Percentiles rank a stretch among this genome's conserved stretches.
phyloP scores from a whole-genome alignment of 2,797 vertebrate genomes.

The Valencia hispanica region DNA sequence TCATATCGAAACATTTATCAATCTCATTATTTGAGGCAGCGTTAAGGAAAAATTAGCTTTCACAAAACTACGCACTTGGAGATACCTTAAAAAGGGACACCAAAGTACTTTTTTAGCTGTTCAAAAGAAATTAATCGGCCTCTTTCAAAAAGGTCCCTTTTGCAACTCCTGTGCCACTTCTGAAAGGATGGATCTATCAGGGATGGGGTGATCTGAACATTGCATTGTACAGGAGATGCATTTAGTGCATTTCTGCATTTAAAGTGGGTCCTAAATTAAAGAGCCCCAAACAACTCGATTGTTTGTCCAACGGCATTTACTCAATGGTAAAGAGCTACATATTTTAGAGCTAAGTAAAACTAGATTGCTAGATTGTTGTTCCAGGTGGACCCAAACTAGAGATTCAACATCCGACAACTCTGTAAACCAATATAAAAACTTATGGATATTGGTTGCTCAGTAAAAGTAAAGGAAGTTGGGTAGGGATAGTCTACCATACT shows the following conservation, averaged over 20 bases:
- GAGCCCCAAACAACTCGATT: neutral
- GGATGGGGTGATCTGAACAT: neutral
- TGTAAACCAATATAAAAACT: neutral
- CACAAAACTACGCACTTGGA: too few relatives aligned
- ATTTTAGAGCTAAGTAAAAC: neutral
- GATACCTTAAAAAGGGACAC: too few relatives aligned
- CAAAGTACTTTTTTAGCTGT: too few relatives aligned
- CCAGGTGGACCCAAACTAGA: neutral
- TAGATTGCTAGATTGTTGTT: neutral
- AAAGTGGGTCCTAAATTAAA: slow-evolving; percentile 2
- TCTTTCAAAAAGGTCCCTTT: too few relatives aligned
- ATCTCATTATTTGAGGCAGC: too few relatives aligned
- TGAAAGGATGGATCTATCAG: too few relatives aligned
- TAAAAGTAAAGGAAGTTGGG: neutral
- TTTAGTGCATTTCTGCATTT: neutral
- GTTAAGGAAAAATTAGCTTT: too few relatives aligned
- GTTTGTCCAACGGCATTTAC: neutral
- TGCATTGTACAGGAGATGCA: neutral
- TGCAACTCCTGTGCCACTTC: too few relatives aligned
- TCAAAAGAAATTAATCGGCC: too few relatives aligned
- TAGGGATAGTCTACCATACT: neutral
- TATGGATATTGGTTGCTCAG: neutral
- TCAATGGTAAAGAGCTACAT: neutral
- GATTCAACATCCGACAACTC: neutral
- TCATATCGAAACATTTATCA: too few relatives aligned